Percentiles rank a stretch among this genome's conserved stretches.
Evolutionary conservation across 2,888 invertebrate species (phyloP).

Genomic region (Mimachlamys varia): DNA sequence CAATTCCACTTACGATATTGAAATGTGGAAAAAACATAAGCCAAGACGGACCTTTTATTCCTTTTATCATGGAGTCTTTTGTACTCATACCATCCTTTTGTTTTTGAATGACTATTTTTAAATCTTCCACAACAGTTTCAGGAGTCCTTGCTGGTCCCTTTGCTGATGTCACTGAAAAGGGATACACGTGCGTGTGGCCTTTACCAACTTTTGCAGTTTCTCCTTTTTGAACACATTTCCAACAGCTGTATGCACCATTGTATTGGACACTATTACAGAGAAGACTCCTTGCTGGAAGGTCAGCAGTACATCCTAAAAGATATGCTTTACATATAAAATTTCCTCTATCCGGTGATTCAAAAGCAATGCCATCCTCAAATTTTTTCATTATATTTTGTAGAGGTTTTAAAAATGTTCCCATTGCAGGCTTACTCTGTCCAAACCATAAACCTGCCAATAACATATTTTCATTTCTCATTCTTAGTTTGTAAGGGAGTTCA

Average conservation of each 20-base stretch:
- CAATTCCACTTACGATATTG: too few species aligned
- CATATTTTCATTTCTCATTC: slow-evolving; percentile 43
- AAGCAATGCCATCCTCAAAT: slow-evolving; percentile 38
- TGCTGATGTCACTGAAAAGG: slow-evolving; percentile 40
- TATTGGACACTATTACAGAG: slow-evolving; percentile 51
- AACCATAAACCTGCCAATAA: slow-evolving; percentile 46
- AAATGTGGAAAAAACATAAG: too few species aligned
- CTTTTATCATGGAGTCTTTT: too few species aligned
- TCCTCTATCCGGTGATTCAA: slow-evolving; percentile 38
- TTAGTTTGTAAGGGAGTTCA: slow-evolving; percentile 50
- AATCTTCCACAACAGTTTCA: too few species aligned
- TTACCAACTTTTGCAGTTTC: slow-evolving; percentile 48
- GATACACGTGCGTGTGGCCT: slow-evolving; percentile 51
- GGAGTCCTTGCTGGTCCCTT: slow-evolving; percentile 39
- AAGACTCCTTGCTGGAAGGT: slow-evolving; percentile 52
- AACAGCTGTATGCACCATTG: slow-evolving; percentile 52
- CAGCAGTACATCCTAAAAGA: slow-evolving; percentile 48
- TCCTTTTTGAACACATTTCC: slow-evolving; percentile 53
- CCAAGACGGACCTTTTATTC: too few species aligned
- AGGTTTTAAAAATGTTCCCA: slow-evolving; percentile 53
- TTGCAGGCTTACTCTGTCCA: slow-evolving; percentile 46
- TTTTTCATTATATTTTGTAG: slow-evolving; percentile 43
- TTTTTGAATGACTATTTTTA: too few species aligned
- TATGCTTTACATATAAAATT: slow-evolving; percentile 43
- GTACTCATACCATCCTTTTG: too few species aligned